Evolutionary conservation across 2,797 vertebrate species (phyloP).

Genomic region (Alcedo atthis): DNA sequence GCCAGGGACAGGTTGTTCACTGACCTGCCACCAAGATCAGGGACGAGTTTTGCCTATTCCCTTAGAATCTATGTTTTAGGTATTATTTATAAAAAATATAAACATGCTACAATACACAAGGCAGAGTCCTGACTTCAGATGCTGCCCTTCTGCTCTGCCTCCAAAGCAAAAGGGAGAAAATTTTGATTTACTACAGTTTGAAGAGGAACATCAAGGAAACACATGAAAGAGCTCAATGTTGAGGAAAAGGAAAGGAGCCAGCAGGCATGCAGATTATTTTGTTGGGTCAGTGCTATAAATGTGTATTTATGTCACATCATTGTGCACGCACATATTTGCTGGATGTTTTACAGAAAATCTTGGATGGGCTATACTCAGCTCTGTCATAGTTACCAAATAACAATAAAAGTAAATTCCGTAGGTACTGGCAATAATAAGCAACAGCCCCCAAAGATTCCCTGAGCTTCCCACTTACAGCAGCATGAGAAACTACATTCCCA

Average conservation of each 20-base stretch:
- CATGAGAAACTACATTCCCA: conserved; percentile 49
- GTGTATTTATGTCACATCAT: background rate
- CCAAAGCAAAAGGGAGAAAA: background rate
- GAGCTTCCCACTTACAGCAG: conserved; percentile 48
- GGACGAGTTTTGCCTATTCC: background rate
- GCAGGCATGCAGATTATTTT: background rate
- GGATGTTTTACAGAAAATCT: background rate
- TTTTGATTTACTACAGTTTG: background rate
- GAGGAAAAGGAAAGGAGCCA: background rate
- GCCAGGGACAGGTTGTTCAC: background rate
- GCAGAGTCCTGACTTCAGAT: background rate
- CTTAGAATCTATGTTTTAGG: background rate
- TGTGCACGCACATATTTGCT: background rate
- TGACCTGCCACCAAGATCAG: background rate
- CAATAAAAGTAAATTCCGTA: background rate
- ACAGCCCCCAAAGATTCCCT: conserved; percentile 22
- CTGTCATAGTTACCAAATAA: background rate
- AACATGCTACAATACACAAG: fast-evolving
- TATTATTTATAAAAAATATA: background rate
- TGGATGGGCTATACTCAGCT: background rate
- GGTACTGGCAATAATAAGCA: conserved; percentile 20
- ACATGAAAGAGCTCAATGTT: fast-evolving
- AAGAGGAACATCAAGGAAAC: background rate
- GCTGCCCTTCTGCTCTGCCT: background rate
- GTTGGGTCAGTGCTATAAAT: background rate